Evolutionary conservation across 2,113 vertebrate species (phyloP).

Genomic region (Ciconia maguari): DNA sequence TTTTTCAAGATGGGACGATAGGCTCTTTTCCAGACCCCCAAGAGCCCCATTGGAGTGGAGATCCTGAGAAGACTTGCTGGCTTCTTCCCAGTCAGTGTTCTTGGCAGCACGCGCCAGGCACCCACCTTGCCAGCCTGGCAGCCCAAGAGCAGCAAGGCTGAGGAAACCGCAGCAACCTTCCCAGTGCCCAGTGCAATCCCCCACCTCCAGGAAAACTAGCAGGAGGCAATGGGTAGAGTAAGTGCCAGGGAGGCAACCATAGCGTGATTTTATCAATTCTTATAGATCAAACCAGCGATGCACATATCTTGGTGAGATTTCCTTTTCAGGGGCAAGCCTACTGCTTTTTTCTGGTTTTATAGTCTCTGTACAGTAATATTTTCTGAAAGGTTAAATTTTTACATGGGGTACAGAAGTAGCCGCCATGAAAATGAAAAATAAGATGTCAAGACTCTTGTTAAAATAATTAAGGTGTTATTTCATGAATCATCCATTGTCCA

Average conservation of each 20-base stretch:
- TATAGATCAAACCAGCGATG: not conserved
- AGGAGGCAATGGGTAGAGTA: not conserved
- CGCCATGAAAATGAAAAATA: not conserved
- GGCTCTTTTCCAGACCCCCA: not conserved
- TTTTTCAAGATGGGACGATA: not conserved
- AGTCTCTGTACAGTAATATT: not conserved
- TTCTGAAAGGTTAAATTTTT: not conserved
- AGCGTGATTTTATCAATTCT: not conserved
- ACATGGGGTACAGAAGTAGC: not conserved
- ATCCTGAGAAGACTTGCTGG: not conserved
- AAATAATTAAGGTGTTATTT: not conserved
- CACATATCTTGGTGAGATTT: not conserved
- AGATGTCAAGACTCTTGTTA: not conserved
- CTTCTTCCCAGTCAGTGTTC: not conserved
- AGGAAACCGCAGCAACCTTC: not conserved
- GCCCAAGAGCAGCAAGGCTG: not conserved
- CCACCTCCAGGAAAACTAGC: not conserved
- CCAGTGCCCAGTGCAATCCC: not conserved
- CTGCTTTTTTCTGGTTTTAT: not conserved
- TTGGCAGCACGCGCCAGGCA: not conserved
- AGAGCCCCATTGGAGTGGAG: too few relatives aligned
- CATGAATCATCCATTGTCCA: not conserved
- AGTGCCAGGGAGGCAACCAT: not conserved
- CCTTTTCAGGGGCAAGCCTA: not conserved
- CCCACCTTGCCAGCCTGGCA: not conserved